These are phyloP conservation scores for Halocynthia aurantium DNA, from an alignment of 23 tunicate species.

Conservation along the genomic window DNA sequence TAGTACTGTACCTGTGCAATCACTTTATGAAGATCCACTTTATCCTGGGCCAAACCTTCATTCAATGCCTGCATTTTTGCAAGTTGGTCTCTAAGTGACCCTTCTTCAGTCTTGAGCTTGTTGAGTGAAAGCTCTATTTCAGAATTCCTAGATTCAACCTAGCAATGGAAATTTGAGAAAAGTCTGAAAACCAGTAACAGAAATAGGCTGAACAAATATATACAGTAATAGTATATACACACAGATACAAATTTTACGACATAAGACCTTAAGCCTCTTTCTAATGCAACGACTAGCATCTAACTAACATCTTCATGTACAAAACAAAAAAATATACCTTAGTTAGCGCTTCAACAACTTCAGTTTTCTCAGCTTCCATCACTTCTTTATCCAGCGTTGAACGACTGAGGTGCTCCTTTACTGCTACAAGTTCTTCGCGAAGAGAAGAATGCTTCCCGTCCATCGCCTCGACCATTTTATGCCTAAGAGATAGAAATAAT, in stretches of 20 bases:
- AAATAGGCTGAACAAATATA: no score
- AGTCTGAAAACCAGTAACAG: neutral
- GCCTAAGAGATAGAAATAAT: no score
- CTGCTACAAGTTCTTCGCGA: slow-evolving; percentile 80
- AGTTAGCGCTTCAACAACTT: slow-evolving; percentile 82
- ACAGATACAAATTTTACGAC: no score
- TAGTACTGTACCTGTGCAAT: slow-evolving; percentile 70
- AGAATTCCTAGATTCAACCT: slow-evolving; percentile 86
- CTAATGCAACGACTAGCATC: no score
- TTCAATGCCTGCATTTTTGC: slow-evolving; percentile 98
- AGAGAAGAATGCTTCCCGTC: slow-evolving; percentile 89
- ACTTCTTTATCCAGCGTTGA: slow-evolving; percentile 90
- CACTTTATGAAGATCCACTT: slow-evolving; percentile 91
- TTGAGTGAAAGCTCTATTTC: slow-evolving; percentile 88
- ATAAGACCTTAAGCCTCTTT: no score
- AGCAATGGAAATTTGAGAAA: neutral
- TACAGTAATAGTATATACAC: no score
- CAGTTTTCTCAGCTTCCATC: slow-evolving; percentile 94
- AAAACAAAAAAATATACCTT: slow-evolving; percentile 24
- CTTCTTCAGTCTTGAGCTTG: slow-evolving; percentile 93
- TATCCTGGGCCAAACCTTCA: slow-evolving; percentile 98
- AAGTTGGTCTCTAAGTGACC: slow-evolving; percentile 83
- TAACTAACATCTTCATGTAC: neutral
- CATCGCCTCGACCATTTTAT: slow-evolving; percentile 56
- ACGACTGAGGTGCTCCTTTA: slow-evolving; percentile 79